phyloP scores from a whole-genome alignment of 2,797 vertebrate genomes.

The Acrossocheilus wenchowensis region DNA sequence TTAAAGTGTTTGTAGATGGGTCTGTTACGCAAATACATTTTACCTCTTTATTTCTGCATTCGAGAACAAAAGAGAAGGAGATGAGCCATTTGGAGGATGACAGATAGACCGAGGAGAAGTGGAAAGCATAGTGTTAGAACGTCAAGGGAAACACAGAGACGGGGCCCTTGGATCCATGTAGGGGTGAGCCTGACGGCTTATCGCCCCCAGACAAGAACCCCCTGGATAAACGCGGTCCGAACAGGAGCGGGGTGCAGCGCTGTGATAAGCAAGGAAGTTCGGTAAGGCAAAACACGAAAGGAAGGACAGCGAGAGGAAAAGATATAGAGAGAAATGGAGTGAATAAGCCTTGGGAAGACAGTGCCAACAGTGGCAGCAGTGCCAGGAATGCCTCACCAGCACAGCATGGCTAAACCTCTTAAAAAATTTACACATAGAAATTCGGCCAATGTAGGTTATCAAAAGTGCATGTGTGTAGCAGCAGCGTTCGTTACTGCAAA shows the following conservation, averaged over 20 bases:
- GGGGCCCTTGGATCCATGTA: constrained; percentile 72
- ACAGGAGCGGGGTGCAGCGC: constrained; percentile 75
- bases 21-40: constrained; percentile 64
- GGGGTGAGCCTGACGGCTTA: constrained; percentile 79
- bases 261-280: constrained; percentile 80
- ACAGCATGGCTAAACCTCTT: constrained; percentile 77
- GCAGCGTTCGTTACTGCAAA: constrained; percentile 45
- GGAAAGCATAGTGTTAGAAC: constrained; percentile 11
- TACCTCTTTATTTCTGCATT: constrained; percentile 63
- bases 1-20: constrained; percentile 67
- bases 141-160: constrained; percentile 46
- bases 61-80: constrained; percentile 46
- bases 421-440: constrained; percentile 78
- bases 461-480: constrained; percentile 42
- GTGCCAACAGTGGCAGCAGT: constrained; percentile 41
- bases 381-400: constrained; percentile 69
- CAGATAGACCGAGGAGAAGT: constrained; percentile 28
- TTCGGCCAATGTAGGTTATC: constrained; percentile 78
- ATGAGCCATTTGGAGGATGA: constrained; percentile 50
- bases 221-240: constrained; percentile 73
- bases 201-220: constrained; percentile 82
- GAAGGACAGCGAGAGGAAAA: constrained; percentile 20
- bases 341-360: constrained; percentile 28
- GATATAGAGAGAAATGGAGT: constrained; percentile 31
- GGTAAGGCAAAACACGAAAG: constrained; percentile 67